These are phyloP conservation scores for Patiria miniata DNA, from an alignment of 35 echinoderm and acorn worm species.

Conservation along the genomic window DNA sequence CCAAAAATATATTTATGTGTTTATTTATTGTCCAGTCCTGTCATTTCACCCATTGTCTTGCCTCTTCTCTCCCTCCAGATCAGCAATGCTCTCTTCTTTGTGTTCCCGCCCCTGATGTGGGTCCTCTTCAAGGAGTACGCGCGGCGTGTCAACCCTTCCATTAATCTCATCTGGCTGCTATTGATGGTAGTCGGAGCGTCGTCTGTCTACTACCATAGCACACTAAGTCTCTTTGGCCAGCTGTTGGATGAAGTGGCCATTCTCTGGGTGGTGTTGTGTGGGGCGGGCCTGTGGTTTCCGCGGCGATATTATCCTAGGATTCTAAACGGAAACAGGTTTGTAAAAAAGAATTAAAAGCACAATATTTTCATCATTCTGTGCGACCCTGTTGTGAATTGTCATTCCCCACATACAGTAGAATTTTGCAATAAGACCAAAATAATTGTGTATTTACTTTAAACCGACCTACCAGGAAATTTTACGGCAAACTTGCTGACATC, in stretches of 20 bases:
- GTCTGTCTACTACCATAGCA: conserved; percentile 95
- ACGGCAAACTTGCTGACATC: too few relatives aligned
- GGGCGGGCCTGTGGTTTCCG: conserved; percentile 88
- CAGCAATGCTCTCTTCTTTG: conserved; percentile 92
- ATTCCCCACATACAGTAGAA: too few relatives aligned
- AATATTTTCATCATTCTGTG: too few relatives aligned
- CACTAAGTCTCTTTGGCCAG: conserved; percentile 93
- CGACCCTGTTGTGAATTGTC: too few relatives aligned
- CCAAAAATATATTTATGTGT: too few relatives aligned
- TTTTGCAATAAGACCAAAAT: too few relatives aligned
- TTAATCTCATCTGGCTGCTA: conserved; percentile 96
- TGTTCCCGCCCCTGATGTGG: conserved; percentile 80
- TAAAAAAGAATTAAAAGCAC: too few relatives aligned
- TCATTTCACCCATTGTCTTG: neutral
- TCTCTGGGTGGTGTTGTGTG: conserved; percentile 92
- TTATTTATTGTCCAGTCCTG: neutral
- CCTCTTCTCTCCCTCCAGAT: conserved; percentile 33
- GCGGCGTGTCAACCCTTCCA: conserved; percentile 61
- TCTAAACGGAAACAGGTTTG: conserved; percentile 90
- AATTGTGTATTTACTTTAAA: too few relatives aligned
- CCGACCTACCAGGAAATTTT: too few relatives aligned
- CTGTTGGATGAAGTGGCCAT: conserved; percentile 90
- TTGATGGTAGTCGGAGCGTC: conserved; percentile 83
- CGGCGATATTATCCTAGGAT: conserved; percentile 76
- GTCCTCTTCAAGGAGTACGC: conserved; percentile 84